These are phyloP conservation scores for Cyprinus carpio DNA, from an alignment of 2,113 vertebrate species.

Conservation along the genomic window DNA sequence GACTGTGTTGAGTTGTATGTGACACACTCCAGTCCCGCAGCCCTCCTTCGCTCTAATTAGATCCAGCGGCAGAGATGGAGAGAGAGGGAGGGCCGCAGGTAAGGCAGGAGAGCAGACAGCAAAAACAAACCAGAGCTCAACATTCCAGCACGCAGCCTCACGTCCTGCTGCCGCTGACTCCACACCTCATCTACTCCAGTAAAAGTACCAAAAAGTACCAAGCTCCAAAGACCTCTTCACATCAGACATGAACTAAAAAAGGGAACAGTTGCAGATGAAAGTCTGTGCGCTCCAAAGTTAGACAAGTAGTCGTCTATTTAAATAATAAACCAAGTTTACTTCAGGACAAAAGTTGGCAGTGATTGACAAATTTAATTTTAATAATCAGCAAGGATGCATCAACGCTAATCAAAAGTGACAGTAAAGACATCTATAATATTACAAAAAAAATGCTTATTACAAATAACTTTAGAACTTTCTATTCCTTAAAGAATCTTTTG, in stretches of 20 bases:
- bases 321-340: neutral
- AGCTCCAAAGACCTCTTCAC: neutral
- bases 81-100: slow-evolving; percentile 69
- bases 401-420: neutral
- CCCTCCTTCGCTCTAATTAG: slow-evolving; percentile 73
- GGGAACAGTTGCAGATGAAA: neutral
- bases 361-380: neutral
- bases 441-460: neutral
- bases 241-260: neutral
- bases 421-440: neutral
- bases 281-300: neutral
- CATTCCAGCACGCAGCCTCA: slow-evolving; percentile 74
- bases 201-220: neutral
- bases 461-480: neutral
- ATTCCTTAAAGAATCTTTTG: too few relatives aligned
- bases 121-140: slow-evolving; percentile 78
- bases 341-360: neutral
- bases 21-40: slow-evolving; percentile 71
- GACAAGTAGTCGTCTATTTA: neutral
- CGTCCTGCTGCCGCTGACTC: slow-evolving; percentile 34
- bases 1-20: slow-evolving; percentile 73
- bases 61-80: slow-evolving; percentile 64
- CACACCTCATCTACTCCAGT: slow-evolving; percentile 53
- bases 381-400: neutral
- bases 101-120: slow-evolving; percentile 66